Percentiles rank a stretch among this genome's conserved stretches.
Evolutionary conservation across 2,888 invertebrate species (phyloP).

Genomic region (Acanthosepion esculentum): DNA sequence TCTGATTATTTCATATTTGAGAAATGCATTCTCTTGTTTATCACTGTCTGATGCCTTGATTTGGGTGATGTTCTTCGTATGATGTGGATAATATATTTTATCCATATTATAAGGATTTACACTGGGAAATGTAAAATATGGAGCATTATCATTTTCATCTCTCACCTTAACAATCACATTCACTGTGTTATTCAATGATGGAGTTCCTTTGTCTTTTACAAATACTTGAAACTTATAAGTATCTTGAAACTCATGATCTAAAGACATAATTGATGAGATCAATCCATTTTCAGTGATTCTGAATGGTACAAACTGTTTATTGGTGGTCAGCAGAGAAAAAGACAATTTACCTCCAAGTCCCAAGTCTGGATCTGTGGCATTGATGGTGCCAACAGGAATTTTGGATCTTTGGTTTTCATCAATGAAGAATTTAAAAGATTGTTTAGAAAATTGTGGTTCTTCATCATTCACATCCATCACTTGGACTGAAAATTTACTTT

Average conservation of each 20-base stretch:
- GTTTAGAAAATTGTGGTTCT: not conserved
- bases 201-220: not conserved
- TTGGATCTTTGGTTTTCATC: constrained; percentile 11
- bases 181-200: constrained; percentile 33
- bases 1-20: constrained; percentile 33
- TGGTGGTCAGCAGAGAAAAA: not conserved
- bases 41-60: constrained; percentile 33
- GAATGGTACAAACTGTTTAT: not conserved
- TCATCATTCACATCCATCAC: not conserved
- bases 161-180: not conserved
- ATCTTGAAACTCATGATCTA: not conserved
- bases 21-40: constrained; percentile 9
- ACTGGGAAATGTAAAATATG: constrained; percentile 9
- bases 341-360: not conserved
- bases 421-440: not conserved
- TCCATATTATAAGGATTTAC: constrained; percentile 1
- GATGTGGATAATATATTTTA: not conserved
- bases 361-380: not conserved
- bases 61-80: not conserved
- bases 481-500: not conserved
- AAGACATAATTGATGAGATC: not conserved
- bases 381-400: constrained; percentile 33
- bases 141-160: constrained; percentile 23
- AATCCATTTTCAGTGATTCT: not conserved
- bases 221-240: not conserved